Percentiles rank a stretch among this genome's conserved stretches.
Evolutionary conservation across 2,797 vertebrate species (phyloP).

Genomic region (Luscinia luscinia): DNA sequence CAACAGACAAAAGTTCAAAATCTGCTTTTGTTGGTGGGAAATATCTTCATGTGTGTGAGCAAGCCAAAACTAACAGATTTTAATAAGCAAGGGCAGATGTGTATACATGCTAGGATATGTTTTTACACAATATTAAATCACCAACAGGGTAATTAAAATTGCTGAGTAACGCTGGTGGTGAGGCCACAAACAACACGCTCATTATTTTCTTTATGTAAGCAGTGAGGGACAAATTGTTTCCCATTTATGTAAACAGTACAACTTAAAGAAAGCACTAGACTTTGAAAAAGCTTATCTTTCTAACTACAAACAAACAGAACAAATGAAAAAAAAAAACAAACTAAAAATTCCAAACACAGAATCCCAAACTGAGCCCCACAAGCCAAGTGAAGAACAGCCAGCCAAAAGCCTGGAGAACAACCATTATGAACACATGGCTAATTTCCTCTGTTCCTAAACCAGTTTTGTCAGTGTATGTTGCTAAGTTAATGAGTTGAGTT

Average conservation of each 20-base stretch:
- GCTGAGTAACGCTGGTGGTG: neutral
- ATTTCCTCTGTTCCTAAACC: neutral
- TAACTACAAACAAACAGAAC: neutral
- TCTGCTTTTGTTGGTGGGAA: neutral
- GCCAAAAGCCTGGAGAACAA: neutral
- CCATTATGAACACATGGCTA: neutral
- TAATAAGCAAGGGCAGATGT: neutral
- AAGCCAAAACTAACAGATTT: neutral
- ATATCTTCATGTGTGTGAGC: neutral
- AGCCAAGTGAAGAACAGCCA: neutral
- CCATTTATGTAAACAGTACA: neutral
- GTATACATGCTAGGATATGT: neutral
- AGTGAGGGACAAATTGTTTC: neutral
- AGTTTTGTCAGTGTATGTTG: neutral
- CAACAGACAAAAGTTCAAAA: neutral
- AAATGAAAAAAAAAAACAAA: neutral
- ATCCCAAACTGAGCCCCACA: neutral
- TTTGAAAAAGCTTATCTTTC: neutral
- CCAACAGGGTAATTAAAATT: neutral
- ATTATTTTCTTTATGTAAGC: neutral
- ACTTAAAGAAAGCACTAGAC: neutral
- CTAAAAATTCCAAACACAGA: neutral
- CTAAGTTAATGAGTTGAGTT: neutral
- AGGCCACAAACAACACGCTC: neutral
- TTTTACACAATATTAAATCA: neutral